Base-by-base conservation (phyloP, 37 sponge, comb jelly and placozoan species). In the Chondrilla cf. caribensis region DNA sequence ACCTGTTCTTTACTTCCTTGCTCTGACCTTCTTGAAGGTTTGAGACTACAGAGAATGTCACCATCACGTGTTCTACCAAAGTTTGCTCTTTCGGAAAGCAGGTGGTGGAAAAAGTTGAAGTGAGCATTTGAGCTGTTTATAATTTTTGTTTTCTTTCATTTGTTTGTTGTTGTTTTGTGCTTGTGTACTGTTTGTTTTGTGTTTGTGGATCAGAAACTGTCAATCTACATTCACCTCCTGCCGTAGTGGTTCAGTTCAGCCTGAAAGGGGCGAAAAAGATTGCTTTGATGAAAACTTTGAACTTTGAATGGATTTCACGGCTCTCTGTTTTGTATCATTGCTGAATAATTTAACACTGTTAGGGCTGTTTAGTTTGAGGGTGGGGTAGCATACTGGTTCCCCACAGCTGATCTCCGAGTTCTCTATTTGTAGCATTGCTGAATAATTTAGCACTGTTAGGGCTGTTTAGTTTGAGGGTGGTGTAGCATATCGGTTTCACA, bases 61-160 rank as follows among this genome's bases (percentile, higher is more conserved):
- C 93, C 19, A 93, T 95, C 47, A 84, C 91, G 0, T 93, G 94
- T 51, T 93, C 98, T 0, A 95, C 98, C 26, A 95, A 97, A 89
- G 98, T 95, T 57, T 97, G 98, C 77, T 97, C 98, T 18, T 97
- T 97, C 90, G 98, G 98, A 0, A 95, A 95, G 82, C 93, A 92
- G 82, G 98, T 97, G 0, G 98, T 97, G 57, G 95, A 97, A 70
- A 97, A 97, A 82, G 93, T 95, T 14, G 95, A 97, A 92, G 98
- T 97, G 41, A 64, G 77, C 4, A 24, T 66, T 32, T 17, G 11
- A 55, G 17, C 17, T 55, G 57, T 55, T 19, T 17, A 55, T 17
- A 19, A 19, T 19, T 55, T 55, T 55, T 55, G 57, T 55, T 55
- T 11, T 19, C 17, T 17, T 55, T 55, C 57, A 55, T 11, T 55